phyloP scores from a whole-genome alignment of 2,797 vertebrate species.

The Emys orbicularis region DNA sequence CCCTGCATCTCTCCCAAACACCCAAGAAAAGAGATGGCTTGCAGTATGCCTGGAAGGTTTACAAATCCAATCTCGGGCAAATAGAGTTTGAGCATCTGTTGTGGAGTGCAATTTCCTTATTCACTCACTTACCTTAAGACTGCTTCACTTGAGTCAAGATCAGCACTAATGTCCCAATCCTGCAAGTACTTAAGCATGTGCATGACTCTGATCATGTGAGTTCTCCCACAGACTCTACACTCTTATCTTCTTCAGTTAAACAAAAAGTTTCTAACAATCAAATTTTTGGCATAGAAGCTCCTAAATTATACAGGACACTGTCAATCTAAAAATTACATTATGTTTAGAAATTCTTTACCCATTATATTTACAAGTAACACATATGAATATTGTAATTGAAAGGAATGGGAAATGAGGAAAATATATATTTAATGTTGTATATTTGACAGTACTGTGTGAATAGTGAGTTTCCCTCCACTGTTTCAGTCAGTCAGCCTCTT shows the following conservation, averaged over 20 bases:
- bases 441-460: neutral
- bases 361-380: neutral
- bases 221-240: neutral
- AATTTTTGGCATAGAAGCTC: neutral
- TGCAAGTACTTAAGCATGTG: neutral
- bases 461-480: neutral
- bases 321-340: neutral
- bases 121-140: neutral
- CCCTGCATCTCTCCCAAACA: neutral
- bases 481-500: neutral
- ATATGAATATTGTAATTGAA: neutral
- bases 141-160: neutral
- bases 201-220: neutral
- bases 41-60: neutral
- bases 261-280: neutral
- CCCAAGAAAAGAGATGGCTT: neutral
- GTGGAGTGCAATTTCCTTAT: neutral
- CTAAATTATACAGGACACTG: neutral
- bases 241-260: neutral
- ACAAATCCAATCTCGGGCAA: neutral
- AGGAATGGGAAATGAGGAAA: neutral
- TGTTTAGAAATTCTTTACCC: neutral
- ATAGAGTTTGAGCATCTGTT: neutral
- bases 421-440: neutral
- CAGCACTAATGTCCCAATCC: neutral